Conservation (phyloP, 2,113 vertebrate species). For the Electrona antarctica region DNA sequence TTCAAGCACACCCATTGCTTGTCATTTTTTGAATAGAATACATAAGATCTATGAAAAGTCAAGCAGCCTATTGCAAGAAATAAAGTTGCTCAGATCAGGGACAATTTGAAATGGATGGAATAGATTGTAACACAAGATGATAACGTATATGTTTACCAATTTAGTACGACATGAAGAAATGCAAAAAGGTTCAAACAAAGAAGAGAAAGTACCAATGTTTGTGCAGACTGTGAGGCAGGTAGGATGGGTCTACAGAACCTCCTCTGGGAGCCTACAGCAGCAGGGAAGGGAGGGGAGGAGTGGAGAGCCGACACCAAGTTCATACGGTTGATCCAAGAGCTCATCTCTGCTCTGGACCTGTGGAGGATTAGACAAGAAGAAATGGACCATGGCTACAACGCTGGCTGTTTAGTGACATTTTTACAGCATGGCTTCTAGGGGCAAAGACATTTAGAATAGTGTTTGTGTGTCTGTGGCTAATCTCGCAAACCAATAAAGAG, state of each 20-base stretch:
- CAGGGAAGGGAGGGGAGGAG: conserved; percentile 89
- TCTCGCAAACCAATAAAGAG: too few relatives aligned
- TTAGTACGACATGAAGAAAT: background rate
- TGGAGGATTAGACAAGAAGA: background rate
- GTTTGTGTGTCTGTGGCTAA: too few relatives aligned
- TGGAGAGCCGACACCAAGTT: conserved; percentile 89
- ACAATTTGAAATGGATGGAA: background rate
- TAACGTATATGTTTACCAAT: background rate
- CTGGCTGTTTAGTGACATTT: too few relatives aligned
- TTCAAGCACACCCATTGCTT: too few relatives aligned
- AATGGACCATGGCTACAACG: too few relatives aligned
- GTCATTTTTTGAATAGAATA: too few relatives aligned
- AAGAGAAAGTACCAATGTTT: conserved; percentile 76
- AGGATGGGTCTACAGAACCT: conserved; percentile 87
- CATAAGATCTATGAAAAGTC: background rate
- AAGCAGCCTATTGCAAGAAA: background rate
- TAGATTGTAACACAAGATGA: background rate
- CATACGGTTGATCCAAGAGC: conserved; percentile 88
- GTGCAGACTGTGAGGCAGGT: conserved; percentile 78
- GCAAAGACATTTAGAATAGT: too few relatives aligned
- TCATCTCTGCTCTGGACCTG: conserved; percentile 88
- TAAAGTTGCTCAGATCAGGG: background rate
- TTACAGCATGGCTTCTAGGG: too few relatives aligned
- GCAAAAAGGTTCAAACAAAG: background rate
- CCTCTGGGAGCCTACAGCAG: conserved; percentile 88